Evolutionary conservation across 2,113 vertebrate species (phyloP), one percentile per base, ranked within the genome.

Genomic region (Penelope pileata): DNA sequence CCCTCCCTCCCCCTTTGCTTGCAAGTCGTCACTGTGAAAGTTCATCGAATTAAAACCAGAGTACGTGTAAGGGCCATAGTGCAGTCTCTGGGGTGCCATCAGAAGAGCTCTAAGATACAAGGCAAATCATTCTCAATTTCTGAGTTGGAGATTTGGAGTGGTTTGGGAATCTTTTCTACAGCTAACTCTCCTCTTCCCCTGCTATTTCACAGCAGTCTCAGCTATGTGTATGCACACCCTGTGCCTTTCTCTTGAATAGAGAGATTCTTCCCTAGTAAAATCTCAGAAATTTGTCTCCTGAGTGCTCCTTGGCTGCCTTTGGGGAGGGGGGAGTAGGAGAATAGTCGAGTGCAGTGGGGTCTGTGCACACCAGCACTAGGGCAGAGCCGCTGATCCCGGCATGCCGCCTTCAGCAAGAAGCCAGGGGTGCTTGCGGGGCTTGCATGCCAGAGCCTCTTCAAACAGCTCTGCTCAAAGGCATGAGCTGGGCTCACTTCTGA

Each of bases 401-500:
- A 27, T 24, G 92, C 78, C 8, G 42, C 75, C 95, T 73, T 93
- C 88, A 70, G 77, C 32, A 6, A 88, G 92, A 78, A 91, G 78
- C 88, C 95, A 92, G 96, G 97, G 91, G 12, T 95, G 96, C 96
- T 94, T 88, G 97, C 50, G 3, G 83, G 85, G 73, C 95, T 96
- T 4, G 24, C 97, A 96, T 98, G 97, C 97, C 98, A 97, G 94
- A 93, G 94, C 74, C 90, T 97, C 96, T 98, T 98, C 96, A 98
- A 97, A 97, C 96, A 95, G 96, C 95, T 94, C 96, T 97, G 95
- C 98, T 98, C 97, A 97, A 96, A 98, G 98, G 96, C 98, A 96
- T 97, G 97, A 97, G 98, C 98, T 97, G 97, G 97, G 97, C 97
- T 97, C 92, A 91, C 98, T 98, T 98, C 97, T 98, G 98, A 99